Percentiles rank a stretch among this genome's conserved stretches.
phyloP scores from a whole-genome alignment of 2,888 invertebrate species.

The Scaptomyza caliginosa region DNA sequence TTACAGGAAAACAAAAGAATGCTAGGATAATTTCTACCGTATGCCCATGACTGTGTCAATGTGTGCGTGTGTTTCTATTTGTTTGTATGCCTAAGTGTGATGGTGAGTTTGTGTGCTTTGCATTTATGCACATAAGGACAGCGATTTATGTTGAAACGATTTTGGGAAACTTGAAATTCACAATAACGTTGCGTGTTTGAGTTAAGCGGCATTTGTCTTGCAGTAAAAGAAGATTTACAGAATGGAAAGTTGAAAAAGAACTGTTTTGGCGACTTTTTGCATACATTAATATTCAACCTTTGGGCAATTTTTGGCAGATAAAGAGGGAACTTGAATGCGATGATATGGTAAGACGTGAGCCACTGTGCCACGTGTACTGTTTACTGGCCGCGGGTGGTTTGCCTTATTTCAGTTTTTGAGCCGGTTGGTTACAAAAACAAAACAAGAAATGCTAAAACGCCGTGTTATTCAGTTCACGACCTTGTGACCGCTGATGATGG shows the following conservation, averaged over 20 bases:
- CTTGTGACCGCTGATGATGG: conserved; percentile 40
- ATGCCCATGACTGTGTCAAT: conserved; percentile 11
- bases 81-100: background rate
- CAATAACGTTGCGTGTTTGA: background rate
- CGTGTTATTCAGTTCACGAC: conserved; percentile 56
- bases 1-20: conserved; percentile 52
- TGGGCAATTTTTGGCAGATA: background rate
- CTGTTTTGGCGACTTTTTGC: background rate
- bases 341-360: background rate
- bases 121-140: conserved; percentile 1
- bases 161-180: background rate
- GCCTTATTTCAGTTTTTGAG: conserved; percentile 53
- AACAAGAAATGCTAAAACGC: conserved; percentile 8
- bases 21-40: conserved; percentile 47
- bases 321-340: background rate
- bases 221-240: too few species aligned
- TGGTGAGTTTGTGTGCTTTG: background rate
- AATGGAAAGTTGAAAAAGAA: too few species aligned
- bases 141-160: background rate
- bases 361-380: conserved; percentile 43
- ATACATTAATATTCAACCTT: background rate
- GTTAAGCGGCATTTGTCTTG: too few species aligned
- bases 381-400: conserved; percentile 58
- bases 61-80: conserved; percentile 4
- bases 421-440: conserved; percentile 53